Conservation (phyloP, 2,888 invertebrate genomes). For the Furcula furcula region DNA sequence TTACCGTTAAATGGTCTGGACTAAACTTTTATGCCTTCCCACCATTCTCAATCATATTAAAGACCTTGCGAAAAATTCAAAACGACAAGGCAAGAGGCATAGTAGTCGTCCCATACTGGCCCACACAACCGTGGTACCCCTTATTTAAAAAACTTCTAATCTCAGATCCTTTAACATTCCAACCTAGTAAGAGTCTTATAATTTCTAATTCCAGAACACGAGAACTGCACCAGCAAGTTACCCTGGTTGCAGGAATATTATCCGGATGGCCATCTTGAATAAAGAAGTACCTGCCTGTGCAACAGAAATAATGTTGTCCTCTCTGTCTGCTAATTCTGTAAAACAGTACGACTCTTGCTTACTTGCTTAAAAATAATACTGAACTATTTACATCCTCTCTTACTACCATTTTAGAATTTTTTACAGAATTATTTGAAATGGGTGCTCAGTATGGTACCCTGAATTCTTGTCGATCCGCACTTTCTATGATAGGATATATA, state of each 20-base stretch:
- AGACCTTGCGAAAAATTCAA: constrained; percentile 3
- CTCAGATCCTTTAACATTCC: too few species aligned
- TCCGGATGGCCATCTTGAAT: constrained; percentile 14
- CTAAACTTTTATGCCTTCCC: constrained; percentile 6
- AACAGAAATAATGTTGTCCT: constrained; percentile 13
- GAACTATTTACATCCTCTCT: neutral
- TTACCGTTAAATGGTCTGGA: constrained; percentile 2
- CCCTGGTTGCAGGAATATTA: constrained; percentile 7
- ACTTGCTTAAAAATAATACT: constrained; percentile 1
- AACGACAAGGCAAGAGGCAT: constrained; percentile 8
- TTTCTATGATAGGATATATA: constrained; percentile 2
- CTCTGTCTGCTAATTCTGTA: constrained; percentile 9
- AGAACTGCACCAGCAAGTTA: constrained; percentile 4
- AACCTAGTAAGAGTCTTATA: too few species aligned
- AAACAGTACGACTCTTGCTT: constrained; percentile 13
- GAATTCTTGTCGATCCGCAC: constrained; percentile 4
- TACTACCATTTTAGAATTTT: neutral
- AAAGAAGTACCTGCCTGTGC: neutral
- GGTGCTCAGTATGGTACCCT: constrained; percentile 4
- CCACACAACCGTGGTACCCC: constrained; percentile 4
- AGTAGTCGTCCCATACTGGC: constrained; percentile 7
- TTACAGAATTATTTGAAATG: constrained; percentile 1
- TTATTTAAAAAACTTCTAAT: too few species aligned
- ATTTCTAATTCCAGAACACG: constrained; percentile 13
- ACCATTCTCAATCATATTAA: constrained; percentile 3